These are phyloP conservation scores for Apis florea DNA, from an alignment of 1,140 invertebrate genomes.

Conservation along the genomic window DNA sequence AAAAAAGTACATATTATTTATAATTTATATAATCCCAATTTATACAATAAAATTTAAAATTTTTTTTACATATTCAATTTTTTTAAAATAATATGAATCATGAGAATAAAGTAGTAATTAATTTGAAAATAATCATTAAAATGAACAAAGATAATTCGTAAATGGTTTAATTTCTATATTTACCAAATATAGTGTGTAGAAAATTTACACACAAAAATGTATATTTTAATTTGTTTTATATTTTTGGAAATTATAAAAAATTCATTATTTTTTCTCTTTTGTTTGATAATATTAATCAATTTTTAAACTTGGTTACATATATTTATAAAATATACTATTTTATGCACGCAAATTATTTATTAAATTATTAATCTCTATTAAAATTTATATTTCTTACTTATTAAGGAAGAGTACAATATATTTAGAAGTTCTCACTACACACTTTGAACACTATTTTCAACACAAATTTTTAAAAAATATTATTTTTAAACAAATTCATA, in stretches of 20 bases:
- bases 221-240: not conserved
- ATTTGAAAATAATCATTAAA: not conserved
- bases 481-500: not conserved
- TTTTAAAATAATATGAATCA: no score
- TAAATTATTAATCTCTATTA: not conserved
- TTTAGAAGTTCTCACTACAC: accelerated
- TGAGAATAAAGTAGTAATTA: not conserved
- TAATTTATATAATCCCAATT: not conserved
- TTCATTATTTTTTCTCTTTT: no score
- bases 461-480: not conserved
- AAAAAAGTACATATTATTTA: not conserved
- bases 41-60: not conserved
- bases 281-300: not conserved
- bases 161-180: not conserved
- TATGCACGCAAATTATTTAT: not conserved
- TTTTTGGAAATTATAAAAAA: not conserved
- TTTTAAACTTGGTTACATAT: not conserved
- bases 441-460: not conserved
- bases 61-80: not conserved
- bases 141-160: not conserved
- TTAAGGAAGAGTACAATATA: not conserved
- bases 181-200: no score
- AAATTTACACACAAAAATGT: not conserved
- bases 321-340: no score
- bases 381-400: not conserved